Percentiles rank a stretch among this genome's conserved stretches.
phyloP scores from a whole-genome alignment of 30 jellyfish, hydroid and myxozoan genomes.

The Hydractinia symbiolongicarpus region DNA sequence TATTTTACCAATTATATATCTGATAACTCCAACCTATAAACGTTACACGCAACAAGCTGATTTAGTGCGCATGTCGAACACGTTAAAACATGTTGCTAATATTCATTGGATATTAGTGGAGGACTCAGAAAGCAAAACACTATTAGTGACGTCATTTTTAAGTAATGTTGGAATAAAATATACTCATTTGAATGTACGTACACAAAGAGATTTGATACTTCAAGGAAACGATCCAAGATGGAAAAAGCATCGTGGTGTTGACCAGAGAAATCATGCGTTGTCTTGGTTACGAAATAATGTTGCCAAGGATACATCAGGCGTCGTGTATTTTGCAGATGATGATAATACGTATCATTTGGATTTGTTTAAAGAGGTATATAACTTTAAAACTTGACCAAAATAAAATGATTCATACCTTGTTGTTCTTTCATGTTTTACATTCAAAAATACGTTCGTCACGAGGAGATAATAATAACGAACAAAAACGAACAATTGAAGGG shows the following conservation, averaged over 20 bases:
- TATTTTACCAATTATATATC: constrained; percentile 42
- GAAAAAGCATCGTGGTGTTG: constrained; percentile 74
- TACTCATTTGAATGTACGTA: constrained; percentile 34
- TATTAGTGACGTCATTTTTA: constrained; percentile 33
- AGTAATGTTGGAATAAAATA: constrained; percentile 7
- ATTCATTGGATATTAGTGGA: constrained; percentile 80
- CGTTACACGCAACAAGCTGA: constrained; percentile 82
- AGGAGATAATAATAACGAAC: too few relatives aligned
- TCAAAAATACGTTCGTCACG: too few relatives aligned
- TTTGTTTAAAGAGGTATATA: constrained; percentile 51
- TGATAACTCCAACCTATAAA: constrained; percentile 68
- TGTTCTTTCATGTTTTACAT: not conserved
- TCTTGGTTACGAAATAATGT: constrained; percentile 54
- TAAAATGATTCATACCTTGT: not conserved
- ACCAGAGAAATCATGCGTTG: constrained; percentile 61
- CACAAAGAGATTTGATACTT: constrained; percentile 8
- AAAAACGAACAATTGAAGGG: not conserved
- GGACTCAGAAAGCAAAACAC: constrained; percentile 42
- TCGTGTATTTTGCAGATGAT: constrained; percentile 86
- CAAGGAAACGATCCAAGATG: constrained; percentile 26
- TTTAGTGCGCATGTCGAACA: constrained; percentile 49
- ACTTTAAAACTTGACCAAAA: not conserved
- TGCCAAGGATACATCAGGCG: constrained; percentile 30
- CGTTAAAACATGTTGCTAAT: constrained; percentile 50
- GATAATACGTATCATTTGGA: constrained; percentile 72